Evolutionary conservation across 2,888 invertebrate genomes (phyloP).

Genomic region (Tenthredo distinguenda): DNA sequence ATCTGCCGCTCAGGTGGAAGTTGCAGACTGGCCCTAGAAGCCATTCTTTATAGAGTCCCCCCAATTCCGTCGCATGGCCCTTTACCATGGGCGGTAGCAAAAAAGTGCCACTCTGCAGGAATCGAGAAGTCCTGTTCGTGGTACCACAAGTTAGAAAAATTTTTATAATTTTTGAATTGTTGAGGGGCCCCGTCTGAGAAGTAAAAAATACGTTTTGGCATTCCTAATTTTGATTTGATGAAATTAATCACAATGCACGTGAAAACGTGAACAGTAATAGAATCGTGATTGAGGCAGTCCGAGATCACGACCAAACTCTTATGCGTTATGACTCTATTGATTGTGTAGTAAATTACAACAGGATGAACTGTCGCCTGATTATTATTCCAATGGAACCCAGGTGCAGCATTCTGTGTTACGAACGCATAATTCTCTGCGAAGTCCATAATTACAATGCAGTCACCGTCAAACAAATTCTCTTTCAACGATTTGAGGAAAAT

Average conservation of each 20-base stretch:
- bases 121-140: conserved; percentile 12
- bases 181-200: conserved; percentile 6
- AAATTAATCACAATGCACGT: background rate
- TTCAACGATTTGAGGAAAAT: background rate
- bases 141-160: background rate
- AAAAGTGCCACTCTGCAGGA: background rate
- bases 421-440: background rate
- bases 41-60: background rate
- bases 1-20: background rate
- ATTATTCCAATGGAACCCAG: background rate
- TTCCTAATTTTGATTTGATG: background rate
- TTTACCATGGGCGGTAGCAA: background rate
- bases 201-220: background rate
- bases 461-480: background rate
- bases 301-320: background rate
- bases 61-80: conserved; percentile 9
- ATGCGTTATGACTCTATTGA: background rate
- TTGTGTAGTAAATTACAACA: background rate
- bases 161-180: conserved; percentile 10
- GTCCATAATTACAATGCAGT: background rate
- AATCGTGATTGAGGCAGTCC: background rate
- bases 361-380: background rate
- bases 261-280: background rate
- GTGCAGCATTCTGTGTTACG: background rate
- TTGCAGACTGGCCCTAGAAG: background rate